phyloP scores from a whole-genome alignment of 2,113 vertebrate species.

The Andinoacara biseriatus region DNA sequence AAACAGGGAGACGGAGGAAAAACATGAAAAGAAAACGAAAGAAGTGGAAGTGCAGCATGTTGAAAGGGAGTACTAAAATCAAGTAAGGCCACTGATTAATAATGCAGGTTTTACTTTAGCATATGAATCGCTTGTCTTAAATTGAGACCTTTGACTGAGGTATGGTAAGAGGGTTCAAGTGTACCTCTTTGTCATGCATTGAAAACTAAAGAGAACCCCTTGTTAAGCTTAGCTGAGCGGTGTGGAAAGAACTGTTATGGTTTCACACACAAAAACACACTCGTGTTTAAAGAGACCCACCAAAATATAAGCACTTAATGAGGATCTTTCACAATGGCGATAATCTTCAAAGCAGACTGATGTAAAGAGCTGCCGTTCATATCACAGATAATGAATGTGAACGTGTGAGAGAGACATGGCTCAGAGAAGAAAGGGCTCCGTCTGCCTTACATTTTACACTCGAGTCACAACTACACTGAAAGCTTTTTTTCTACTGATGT shows the following conservation, averaged over 20 bases:
- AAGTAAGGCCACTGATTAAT: slow-evolving; percentile 44
- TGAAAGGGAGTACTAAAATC: slow-evolving; percentile 30
- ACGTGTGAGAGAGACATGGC: not conserved
- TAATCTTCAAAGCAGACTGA: slow-evolving; percentile 71
- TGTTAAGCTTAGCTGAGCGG: slow-evolving; percentile 47
- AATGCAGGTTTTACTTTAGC: slow-evolving; percentile 55
- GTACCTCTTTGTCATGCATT: slow-evolving; percentile 48
- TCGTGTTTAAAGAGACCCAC: slow-evolving; percentile 26
- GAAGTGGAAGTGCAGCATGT: slow-evolving; percentile 18
- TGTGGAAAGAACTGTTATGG: slow-evolving; percentile 21
- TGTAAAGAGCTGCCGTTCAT: slow-evolving; percentile 44
- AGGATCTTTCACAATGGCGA: slow-evolving; percentile 60
- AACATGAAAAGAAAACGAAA: slow-evolving; percentile 24
- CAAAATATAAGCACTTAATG: slow-evolving; percentile 60
- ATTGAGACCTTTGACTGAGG: slow-evolving; percentile 37
- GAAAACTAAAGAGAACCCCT: slow-evolving; percentile 50
- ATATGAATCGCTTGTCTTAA: slow-evolving; percentile 58
- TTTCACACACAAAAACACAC: slow-evolving; percentile 53
- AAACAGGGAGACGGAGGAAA: not conserved
- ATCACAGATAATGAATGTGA: slow-evolving; percentile 35
- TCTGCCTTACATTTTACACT: slow-evolving; percentile 70
- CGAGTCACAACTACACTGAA: slow-evolving; percentile 65
- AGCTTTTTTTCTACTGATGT: slow-evolving; percentile 64
- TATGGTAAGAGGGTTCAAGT: slow-evolving; percentile 50
- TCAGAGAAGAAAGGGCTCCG: slow-evolving; percentile 18